Conservation (phyloP, 2,888 invertebrate species). For the Nomada ferruginata region DNA sequence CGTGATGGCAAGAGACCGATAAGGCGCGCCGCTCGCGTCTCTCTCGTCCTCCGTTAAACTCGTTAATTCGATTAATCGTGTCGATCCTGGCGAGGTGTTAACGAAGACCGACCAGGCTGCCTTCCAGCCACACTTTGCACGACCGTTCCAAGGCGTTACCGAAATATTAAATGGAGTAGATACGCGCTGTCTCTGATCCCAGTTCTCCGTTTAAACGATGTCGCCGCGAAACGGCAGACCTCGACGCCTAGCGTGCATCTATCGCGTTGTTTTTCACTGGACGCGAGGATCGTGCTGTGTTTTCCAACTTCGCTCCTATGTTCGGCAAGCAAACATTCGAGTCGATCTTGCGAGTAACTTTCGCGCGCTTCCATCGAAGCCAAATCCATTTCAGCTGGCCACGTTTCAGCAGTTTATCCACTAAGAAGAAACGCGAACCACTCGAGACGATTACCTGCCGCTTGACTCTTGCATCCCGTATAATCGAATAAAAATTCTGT, state of each 20-base stretch:
- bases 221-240: too few relatives aligned
- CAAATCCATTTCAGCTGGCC: neutral
- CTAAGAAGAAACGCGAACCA: neutral
- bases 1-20: too few relatives aligned
- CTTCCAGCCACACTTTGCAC: too few relatives aligned
- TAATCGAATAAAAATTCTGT: too few relatives aligned
- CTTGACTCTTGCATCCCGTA: neutral
- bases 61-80: neutral
- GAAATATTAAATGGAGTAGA: too few relatives aligned
- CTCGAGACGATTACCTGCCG: neutral
- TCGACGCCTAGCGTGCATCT: too few relatives aligned
- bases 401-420: neutral
- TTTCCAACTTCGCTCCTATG: neutral
- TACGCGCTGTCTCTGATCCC: too few relatives aligned
- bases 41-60: neutral
- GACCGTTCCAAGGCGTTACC: too few relatives aligned
- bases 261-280: too few relatives aligned
- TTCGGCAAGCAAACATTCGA: neutral
- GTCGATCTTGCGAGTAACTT: slow-evolving; percentile 32
- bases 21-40: neutral
- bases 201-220: too few relatives aligned
- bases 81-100: neutral
- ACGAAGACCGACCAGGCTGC: neutral
- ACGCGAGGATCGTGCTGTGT: too few relatives aligned
- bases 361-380: neutral